A percentile compares a stretch with the other conserved stretches of the same genome.
These are phyloP conservation scores for Chymomyza procnemis DNA, from an alignment of 2,888 invertebrate species.

Conservation along the genomic window DNA sequence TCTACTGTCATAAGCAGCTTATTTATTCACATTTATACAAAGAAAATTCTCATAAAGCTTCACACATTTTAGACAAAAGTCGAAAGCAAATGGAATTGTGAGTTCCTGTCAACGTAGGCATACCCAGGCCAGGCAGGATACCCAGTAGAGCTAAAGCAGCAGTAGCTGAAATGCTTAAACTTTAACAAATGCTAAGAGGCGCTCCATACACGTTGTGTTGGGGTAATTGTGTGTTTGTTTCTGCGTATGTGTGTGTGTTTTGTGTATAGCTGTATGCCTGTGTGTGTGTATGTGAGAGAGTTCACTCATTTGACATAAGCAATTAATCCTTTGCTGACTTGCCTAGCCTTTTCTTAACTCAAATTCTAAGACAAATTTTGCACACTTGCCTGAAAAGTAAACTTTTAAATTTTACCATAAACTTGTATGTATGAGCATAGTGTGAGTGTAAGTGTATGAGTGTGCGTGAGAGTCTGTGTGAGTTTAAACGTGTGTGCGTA, in stretches of 20 bases:
- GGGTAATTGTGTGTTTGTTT: not conserved
- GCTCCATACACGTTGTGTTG: not conserved
- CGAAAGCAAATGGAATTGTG: constrained; percentile 34
- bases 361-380: constrained; percentile 16
- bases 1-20: constrained; percentile 4
- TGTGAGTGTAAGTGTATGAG: not conserved
- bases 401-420: constrained; percentile 35
- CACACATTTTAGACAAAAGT: constrained; percentile 7
- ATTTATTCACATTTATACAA: constrained; percentile 4
- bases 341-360: not conserved
- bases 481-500: constrained; percentile 27
- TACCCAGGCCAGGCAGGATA: not conserved
- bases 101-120: constrained; percentile 4
- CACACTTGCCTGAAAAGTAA: constrained; percentile 18
- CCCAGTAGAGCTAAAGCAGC: not conserved
- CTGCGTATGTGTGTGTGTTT: not conserved
- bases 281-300: constrained; percentile 1
- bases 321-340: constrained; percentile 51
- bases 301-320: constrained; percentile 33
- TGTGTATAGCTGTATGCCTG: not conserved
- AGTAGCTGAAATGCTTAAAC: constrained; percentile 1
- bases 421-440: constrained; percentile 5
- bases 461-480: constrained; percentile 17
- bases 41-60: constrained; percentile 25
- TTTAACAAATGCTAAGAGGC: constrained; percentile 1